Evolutionary conservation across 1,140 invertebrate genomes (phyloP).

Genomic region (Eupristina koningsbergeri): DNA sequence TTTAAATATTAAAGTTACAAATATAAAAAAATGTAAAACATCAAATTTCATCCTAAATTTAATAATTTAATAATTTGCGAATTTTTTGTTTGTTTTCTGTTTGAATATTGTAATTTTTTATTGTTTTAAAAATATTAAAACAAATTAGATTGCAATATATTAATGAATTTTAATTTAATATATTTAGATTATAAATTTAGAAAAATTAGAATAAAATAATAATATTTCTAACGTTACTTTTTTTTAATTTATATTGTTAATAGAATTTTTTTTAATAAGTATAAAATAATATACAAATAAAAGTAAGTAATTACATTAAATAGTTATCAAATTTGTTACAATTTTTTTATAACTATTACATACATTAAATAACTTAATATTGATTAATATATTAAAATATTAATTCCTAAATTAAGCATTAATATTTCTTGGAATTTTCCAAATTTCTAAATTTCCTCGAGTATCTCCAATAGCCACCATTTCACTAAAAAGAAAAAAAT

Average conservation of each 20-base stretch:
- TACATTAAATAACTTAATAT: neutral
- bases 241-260: neutral
- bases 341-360: neutral
- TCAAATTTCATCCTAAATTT: no score
- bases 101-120: no score
- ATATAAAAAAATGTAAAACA: no score
- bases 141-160: neutral
- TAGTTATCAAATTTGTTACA: neutral
- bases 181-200: neutral
- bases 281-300: neutral
- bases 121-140: no score
- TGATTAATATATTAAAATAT: neutral
- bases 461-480: slow-evolving; percentile 65
- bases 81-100: no score
- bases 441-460: slow-evolving; percentile 65
- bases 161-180: neutral
- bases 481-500: slow-evolving; percentile 59
- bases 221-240: neutral
- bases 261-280: slow-evolving; percentile 21
- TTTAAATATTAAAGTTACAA: no score
- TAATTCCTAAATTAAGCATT: slow-evolving; percentile 50
- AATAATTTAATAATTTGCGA: no score
- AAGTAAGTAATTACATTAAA: neutral
- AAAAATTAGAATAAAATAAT: neutral
- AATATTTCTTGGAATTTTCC: slow-evolving; percentile 66